Percentiles rank a stretch among this genome's conserved stretches.
phyloP scores from a whole-genome alignment of 2,797 vertebrate species.

The Ficedula albicollis region DNA sequence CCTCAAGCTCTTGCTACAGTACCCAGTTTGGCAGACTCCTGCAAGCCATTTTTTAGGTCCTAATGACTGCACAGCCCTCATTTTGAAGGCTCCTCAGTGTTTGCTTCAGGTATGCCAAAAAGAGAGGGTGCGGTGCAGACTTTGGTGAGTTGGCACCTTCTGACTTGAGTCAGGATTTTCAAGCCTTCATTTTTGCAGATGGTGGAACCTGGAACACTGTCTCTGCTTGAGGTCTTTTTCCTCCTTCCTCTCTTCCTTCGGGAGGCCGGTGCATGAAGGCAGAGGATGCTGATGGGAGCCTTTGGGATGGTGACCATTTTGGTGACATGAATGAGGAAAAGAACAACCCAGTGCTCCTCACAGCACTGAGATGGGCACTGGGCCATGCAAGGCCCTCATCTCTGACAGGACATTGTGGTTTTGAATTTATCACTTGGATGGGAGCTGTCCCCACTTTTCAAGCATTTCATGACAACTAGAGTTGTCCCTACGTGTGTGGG shows the following conservation, averaged over 20 bases:
- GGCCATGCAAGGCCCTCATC: not conserved
- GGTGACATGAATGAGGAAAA: not conserved
- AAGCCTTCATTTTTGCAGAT: slow-evolving; percentile 18
- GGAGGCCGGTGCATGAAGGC: not conserved
- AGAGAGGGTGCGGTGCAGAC: slow-evolving; percentile 22
- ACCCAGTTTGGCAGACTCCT: not conserved
- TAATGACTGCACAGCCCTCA: slow-evolving; percentile 22
- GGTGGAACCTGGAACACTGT: not conserved
- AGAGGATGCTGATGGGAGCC: not conserved
- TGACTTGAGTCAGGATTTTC: slow-evolving; percentile 59
- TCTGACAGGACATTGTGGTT: not conserved
- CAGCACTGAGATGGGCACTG: fast-evolving
- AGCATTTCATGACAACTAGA: not conserved
- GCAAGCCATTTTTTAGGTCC: slow-evolving; percentile 24
- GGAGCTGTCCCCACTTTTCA: not conserved
- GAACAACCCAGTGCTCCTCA: not conserved
- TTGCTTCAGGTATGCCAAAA: slow-evolving; percentile 37
- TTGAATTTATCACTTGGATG: not conserved
- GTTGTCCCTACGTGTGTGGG: not conserved
- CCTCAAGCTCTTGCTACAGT: not conserved
- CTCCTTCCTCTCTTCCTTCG: not conserved
- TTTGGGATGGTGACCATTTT: not conserved
- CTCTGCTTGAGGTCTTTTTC: not conserved
- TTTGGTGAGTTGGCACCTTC: slow-evolving; percentile 2
- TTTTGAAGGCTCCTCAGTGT: slow-evolving; percentile 31